A percentile compares a stretch with the other conserved stretches of the same genome.
Evolutionary conservation across 2,888 invertebrate species (phyloP).

Genomic region (Stegana nigrithorax): DNA sequence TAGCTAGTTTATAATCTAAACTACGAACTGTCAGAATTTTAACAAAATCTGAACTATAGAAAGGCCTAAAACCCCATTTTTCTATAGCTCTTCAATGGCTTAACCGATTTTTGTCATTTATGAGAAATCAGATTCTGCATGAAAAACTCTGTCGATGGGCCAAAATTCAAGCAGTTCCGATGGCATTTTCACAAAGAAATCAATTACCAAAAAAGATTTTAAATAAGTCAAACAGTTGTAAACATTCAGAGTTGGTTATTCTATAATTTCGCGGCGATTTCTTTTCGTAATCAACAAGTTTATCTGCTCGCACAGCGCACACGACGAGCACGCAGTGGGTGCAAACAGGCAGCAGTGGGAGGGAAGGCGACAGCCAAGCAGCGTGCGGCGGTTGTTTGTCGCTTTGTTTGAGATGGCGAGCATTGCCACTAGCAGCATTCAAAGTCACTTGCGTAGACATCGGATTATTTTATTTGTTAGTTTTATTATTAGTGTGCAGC

Average conservation of each 20-base stretch:
- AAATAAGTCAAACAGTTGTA: conserved; percentile 50
- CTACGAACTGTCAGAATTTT: conserved; percentile 31
- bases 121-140: conserved; percentile 55
- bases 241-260: conserved; percentile 32
- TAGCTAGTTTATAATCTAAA: too few relatives aligned
- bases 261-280: conserved; percentile 20
- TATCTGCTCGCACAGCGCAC: conserved; percentile 35
- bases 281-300: neutral
- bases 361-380: neutral
- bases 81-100: conserved; percentile 23
- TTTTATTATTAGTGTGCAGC: too few relatives aligned
- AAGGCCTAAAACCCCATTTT: conserved; percentile 35
- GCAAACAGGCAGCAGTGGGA: too few relatives aligned
- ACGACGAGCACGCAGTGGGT: conserved; percentile 32
- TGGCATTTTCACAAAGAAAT: conserved; percentile 41
- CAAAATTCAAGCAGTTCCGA: conserved; percentile 28
- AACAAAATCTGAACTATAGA: neutral
- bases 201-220: conserved; percentile 61
- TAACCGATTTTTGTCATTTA: conserved; percentile 53
- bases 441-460: too few relatives aligned
- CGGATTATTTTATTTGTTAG: too few relatives aligned
- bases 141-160: neutral
- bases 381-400: neutral
- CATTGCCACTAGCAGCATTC: too few relatives aligned
- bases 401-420: too few relatives aligned